These are phyloP conservation scores for Heterodera carotae DNA, from an alignment of 1,140 invertebrate species.

Conservation along the genomic window DNA sequence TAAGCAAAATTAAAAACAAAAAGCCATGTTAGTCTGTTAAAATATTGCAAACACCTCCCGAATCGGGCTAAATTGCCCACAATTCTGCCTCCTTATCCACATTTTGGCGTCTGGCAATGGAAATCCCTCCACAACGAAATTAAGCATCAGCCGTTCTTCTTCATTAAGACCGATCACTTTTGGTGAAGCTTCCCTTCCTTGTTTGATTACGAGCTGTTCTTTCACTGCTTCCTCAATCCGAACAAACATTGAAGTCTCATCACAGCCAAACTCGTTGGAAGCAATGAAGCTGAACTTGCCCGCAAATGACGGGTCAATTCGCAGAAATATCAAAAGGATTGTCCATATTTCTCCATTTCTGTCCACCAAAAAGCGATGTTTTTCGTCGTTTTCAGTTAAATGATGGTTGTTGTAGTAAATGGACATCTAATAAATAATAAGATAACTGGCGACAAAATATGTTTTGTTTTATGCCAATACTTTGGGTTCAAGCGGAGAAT, in stretches of 20 bases:
- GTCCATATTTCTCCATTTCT: conserved; percentile 10
- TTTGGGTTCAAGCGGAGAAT: conserved; percentile 22
- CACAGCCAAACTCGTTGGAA: conserved; percentile 27
- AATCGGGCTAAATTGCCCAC: conserved; percentile 5
- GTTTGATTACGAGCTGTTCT: background rate
- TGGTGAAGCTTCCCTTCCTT: background rate
- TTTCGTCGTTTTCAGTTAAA: conserved; percentile 15
- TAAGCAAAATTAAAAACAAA: conserved; percentile 2
- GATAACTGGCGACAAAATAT: background rate
- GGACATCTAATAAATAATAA: conserved; percentile 26
- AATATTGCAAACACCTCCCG: background rate
- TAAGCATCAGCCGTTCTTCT: background rate
- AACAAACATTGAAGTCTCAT: conserved; percentile 11
- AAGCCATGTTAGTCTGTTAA: background rate
- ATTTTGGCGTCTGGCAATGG: conserved; percentile 18
- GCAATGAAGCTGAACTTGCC: conserved; percentile 30
- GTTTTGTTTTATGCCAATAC: background rate
- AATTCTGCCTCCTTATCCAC: background rate
- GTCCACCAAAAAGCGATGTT: conserved; percentile 28
- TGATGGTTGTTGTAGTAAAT: conserved; percentile 31
- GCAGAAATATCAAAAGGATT: conserved; percentile 18
- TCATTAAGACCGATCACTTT: background rate
- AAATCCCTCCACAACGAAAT: conserved; percentile 16
- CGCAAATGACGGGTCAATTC: background rate
- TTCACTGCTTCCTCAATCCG: background rate